phyloP scores from a whole-genome alignment of 2,888 invertebrate species.

The Xanthorhoe designata region DNA sequence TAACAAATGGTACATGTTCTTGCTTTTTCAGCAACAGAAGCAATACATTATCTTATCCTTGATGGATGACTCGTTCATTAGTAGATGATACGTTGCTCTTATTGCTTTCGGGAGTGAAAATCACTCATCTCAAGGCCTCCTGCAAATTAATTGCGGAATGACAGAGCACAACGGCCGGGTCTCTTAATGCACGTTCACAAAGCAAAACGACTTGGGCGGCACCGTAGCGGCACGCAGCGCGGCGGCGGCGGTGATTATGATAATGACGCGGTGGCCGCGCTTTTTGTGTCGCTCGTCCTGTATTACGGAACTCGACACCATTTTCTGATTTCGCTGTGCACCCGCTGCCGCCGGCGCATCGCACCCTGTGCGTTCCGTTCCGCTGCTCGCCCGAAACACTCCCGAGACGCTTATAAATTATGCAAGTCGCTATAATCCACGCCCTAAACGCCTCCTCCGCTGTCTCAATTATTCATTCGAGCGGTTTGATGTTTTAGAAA shows the following conservation, averaged over 20 bases:
- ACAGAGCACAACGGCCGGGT: constrained; percentile 78
- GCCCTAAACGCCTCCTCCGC: constrained; percentile 82
- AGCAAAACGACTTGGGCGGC: constrained; percentile 81
- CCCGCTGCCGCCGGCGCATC: constrained; percentile 42
- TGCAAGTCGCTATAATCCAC: constrained; percentile 83
- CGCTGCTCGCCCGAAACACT: constrained; percentile 69
- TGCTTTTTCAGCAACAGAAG: constrained; percentile 24
- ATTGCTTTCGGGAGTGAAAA: constrained; percentile 56
- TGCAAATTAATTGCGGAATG: constrained; percentile 82
- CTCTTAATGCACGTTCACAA: constrained; percentile 83
- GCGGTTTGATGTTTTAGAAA: constrained; percentile 84
- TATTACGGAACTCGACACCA: constrained; percentile 78
- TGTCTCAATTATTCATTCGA: constrained; percentile 82
- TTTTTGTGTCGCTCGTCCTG: constrained; percentile 78
- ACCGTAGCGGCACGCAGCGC: constrained; percentile 74
- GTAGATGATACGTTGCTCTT: constrained; percentile 39
- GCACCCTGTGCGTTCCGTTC: constrained; percentile 56
- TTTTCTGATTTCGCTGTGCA: constrained; percentile 63
- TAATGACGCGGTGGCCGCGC: constrained; percentile 83
- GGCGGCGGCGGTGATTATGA: constrained; percentile 81
- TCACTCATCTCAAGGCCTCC: constrained; percentile 67
- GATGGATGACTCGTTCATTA: constrained; percentile 44
- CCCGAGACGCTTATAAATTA: constrained; percentile 81
- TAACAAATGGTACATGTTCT: constrained; percentile 23
- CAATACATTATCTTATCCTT: constrained; percentile 34